Conservation (phyloP, 2,888 invertebrate species). For the Taenaris catops region DNA sequence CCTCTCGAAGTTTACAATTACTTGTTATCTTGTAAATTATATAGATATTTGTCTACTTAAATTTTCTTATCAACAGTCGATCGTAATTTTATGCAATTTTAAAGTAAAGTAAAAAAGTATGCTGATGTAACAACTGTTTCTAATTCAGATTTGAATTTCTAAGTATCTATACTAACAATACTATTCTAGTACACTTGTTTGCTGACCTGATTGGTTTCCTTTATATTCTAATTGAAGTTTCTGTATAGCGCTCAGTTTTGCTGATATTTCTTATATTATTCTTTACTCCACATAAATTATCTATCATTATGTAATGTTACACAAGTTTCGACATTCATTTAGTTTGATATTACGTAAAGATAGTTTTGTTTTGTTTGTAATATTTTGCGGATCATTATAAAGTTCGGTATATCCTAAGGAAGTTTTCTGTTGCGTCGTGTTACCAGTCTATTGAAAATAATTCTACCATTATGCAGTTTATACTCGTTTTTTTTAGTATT, state of each 20-base stretch:
- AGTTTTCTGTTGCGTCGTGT: too few species aligned
- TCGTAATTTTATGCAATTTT: slow-evolving; percentile 6
- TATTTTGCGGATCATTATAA: too few species aligned
- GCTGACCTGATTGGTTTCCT: slow-evolving; percentile 4
- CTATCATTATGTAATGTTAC: background rate
- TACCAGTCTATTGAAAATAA: too few species aligned
- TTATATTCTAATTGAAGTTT: background rate
- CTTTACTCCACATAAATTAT: slow-evolving; percentile 1
- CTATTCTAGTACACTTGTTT: background rate
- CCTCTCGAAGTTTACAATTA: too few species aligned
- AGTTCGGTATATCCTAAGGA: too few species aligned
- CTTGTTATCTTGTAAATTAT: too few species aligned
- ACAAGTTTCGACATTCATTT: background rate
- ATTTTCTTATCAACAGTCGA: background rate
- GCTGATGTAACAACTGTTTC: background rate
- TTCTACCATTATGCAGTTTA: too few species aligned
- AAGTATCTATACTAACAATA: slow-evolving; percentile 1
- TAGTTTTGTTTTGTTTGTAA: too few species aligned
- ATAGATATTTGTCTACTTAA: background rate
- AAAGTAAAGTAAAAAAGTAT: background rate
- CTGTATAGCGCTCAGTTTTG: background rate
- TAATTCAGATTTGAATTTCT: slow-evolving; percentile 3
- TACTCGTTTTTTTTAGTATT: too few species aligned
- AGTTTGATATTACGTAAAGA: slow-evolving; percentile 1
- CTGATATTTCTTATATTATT: background rate